These are phyloP conservation scores for Eristalinus aeneus DNA, from an alignment of 2,888 invertebrate species.

Conservation along the genomic window DNA sequence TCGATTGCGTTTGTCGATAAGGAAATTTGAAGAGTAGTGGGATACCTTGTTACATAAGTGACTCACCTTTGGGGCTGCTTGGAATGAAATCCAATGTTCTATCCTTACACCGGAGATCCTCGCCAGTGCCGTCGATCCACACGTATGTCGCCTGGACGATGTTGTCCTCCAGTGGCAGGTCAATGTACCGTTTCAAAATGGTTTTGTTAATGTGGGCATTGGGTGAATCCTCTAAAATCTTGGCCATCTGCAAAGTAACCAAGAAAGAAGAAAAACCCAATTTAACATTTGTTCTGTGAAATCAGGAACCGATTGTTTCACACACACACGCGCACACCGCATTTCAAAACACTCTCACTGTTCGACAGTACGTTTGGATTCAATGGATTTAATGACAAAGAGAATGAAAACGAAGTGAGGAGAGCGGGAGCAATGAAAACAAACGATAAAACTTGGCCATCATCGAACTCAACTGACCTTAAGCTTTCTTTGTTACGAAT, in stretches of 20 bases:
- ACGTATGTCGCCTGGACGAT: constrained; percentile 93
- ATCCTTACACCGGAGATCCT: constrained; percentile 93
- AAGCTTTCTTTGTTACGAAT: constrained; percentile 51
- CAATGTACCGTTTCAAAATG: constrained; percentile 87
- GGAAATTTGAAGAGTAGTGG: background rate
- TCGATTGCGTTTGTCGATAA: constrained; percentile 31
- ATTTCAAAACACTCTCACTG: constrained; percentile 22
- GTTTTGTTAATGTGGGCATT: constrained; percentile 91
- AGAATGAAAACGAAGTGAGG: background rate
- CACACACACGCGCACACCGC: background rate
- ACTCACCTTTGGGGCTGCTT: constrained; percentile 86
- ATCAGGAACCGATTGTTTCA: background rate
- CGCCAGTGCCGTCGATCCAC: constrained; percentile 97
- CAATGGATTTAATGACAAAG: background rate
- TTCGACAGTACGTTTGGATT: background rate
- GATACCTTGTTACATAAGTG: background rate
- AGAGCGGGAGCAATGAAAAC: background rate
- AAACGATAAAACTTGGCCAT: background rate
- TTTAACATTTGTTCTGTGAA: background rate
- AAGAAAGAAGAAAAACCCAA: constrained; percentile 33
- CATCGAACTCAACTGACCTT: constrained; percentile 52
- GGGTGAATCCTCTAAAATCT: constrained; percentile 87
- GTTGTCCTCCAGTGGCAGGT: constrained; percentile 89
- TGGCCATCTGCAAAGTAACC: constrained; percentile 73
- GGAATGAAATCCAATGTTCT: constrained; percentile 92